Conservation (phyloP, 2,797 vertebrate genomes). For the Oceanodroma leucorhoa region DNA sequence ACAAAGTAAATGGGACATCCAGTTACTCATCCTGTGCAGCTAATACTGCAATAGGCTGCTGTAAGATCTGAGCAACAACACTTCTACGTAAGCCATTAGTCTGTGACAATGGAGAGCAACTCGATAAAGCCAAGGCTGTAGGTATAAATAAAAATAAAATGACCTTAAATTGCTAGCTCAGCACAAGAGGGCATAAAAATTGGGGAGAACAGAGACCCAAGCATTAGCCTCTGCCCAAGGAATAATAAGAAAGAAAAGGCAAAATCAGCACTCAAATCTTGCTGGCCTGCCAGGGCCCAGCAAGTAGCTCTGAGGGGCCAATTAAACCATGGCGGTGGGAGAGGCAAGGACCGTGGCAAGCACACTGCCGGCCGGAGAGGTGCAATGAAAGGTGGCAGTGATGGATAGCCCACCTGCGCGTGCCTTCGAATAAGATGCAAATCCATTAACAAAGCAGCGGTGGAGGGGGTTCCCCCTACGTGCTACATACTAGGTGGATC, state of each 20-base stretch:
- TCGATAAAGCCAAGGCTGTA: conserved; percentile 5
- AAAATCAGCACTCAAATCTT: conserved; percentile 65
- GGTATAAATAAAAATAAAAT: conserved; percentile 53
- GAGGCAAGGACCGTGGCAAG: not conserved
- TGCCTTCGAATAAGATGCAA: conserved; percentile 9
- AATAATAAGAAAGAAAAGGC: not conserved
- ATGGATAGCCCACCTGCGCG: not conserved
- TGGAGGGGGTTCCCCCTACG: rapidly evolving
- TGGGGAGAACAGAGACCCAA: not conserved
- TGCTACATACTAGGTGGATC: rapidly evolving
- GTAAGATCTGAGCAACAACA: not conserved
- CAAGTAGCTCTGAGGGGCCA: not conserved
- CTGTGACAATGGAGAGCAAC: not conserved
- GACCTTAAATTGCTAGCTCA: conserved; percentile 70
- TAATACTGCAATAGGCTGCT: not conserved
- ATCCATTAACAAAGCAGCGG: not conserved
- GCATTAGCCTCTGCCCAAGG: not conserved
- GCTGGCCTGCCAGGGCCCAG: conserved; percentile 42
- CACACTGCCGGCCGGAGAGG: not conserved
- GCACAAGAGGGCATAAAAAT: conserved; percentile 41
- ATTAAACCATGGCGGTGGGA: not conserved
- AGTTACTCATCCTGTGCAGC: not conserved
- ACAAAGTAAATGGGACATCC: not conserved
- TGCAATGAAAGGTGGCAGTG: not conserved
- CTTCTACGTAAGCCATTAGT: not conserved